Conservation (phyloP, 2,113 vertebrate genomes). For the Neolamprologus toae region DNA sequence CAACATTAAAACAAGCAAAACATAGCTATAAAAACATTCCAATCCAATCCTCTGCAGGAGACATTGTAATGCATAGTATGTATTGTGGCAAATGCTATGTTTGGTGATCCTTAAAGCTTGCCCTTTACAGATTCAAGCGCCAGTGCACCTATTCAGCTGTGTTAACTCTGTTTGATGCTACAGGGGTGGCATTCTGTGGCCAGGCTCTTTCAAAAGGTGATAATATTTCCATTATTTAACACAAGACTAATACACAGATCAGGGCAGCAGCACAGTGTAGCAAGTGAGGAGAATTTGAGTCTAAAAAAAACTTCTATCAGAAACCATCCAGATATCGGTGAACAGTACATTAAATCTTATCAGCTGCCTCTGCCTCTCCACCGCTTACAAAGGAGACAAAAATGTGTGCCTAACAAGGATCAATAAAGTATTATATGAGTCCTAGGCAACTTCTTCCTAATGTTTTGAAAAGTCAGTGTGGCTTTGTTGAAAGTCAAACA, state of each 20-base stretch:
- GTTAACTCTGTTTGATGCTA: background rate
- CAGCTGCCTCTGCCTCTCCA: background rate
- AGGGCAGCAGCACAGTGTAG: background rate
- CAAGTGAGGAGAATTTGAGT: background rate
- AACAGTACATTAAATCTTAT: background rate
- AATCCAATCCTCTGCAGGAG: background rate
- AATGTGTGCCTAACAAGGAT: background rate
- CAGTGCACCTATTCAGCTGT: slow-evolving; percentile 23
- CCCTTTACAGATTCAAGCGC: slow-evolving; percentile 48
- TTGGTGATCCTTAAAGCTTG: slow-evolving; percentile 56
- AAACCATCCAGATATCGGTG: background rate
- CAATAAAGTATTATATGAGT: background rate
- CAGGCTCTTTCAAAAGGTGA: slow-evolving; percentile 16
- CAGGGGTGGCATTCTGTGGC: background rate
- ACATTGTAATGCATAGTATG: slow-evolving; percentile 21
- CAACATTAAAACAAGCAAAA: background rate
- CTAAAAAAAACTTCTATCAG: background rate
- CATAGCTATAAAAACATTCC: background rate
- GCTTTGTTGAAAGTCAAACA: background rate
- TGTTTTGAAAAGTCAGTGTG: background rate
- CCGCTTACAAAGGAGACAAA: background rate
- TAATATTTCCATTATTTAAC: slow-evolving; percentile 7
- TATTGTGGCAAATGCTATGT: slow-evolving; percentile 30
- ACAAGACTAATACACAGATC: background rate
- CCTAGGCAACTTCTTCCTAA: background rate